Percentiles rank a stretch among this genome's conserved stretches.
These are phyloP conservation scores for Prionailurus viverrinus DNA, from an alignment of 2,113 vertebrate species.

Conservation along the genomic window DNA sequence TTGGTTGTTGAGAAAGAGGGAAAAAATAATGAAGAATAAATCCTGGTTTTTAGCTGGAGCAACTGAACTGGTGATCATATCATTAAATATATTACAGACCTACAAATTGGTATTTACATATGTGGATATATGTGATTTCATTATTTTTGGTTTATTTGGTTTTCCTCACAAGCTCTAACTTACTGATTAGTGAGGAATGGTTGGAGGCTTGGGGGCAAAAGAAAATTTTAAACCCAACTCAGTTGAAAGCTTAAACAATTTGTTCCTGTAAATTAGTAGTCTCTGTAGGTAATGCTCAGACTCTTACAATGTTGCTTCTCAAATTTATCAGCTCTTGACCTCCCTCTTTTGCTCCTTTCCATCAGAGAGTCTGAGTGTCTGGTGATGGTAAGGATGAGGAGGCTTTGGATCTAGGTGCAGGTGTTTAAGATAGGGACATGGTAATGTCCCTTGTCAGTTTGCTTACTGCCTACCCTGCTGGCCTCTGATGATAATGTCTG, in stretches of 20 bases:
- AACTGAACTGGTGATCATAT: background rate
- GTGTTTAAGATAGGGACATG: background rate
- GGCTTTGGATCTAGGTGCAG: background rate
- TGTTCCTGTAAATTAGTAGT: background rate
- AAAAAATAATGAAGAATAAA: background rate
- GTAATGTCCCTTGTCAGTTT: background rate
- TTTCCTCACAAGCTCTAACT: background rate
- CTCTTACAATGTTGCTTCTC: background rate
- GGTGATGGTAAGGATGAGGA: background rate
- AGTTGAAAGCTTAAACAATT: background rate
- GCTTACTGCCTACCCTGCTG: background rate
- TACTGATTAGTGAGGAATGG: background rate
- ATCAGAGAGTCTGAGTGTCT: background rate
- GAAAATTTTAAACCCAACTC: background rate
- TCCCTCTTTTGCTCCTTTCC: background rate
- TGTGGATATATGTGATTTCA: background rate
- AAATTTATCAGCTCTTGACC: background rate
- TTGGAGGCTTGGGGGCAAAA: background rate
- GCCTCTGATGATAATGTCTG: background rate
- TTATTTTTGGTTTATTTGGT: background rate
- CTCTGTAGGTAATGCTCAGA: background rate
- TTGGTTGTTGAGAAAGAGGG: background rate
- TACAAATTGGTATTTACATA: background rate
- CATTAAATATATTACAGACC: background rate
- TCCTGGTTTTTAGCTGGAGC: background rate